Base-by-base conservation (phyloP, 2,113 vertebrate genomes). In the Microtus oregoni region DNA sequence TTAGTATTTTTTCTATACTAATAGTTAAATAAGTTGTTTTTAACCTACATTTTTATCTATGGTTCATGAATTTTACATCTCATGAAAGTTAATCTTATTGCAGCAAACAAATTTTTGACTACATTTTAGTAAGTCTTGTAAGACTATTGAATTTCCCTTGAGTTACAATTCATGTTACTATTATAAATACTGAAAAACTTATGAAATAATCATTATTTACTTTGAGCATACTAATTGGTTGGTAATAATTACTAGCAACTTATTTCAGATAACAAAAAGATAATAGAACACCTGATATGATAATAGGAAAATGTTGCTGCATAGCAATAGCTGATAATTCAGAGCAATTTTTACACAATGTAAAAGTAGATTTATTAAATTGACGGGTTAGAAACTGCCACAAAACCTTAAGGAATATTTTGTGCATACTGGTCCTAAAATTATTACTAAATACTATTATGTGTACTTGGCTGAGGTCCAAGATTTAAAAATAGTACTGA, bases 241-340 rank as follows among this genome's bases (percentile, higher is more conserved):
- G 94, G 94, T 91, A 82, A 86, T 85, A 94, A 58, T 63, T 96
- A 97, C 22, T 4, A 97, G 96, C 97, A 97, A 94, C 97, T 98
- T 98, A 92, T 97, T 97, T 96, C 52, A 55, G 93, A 97, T 77
- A 67, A 47, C 87, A 95, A 87, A 67, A 92, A 97, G 97, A 97
- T 96, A 91, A 97, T 50, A 90, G 95, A 97, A 87, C 96, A 75
- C 85, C 94, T 97, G 73, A 32, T 95, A 88, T 72, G 93, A 47
- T 96, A 98, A 98, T 98, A 93, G 97, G 97, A 96, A 86, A n/a
- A 28, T 96, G 96, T 97, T 98, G 92, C 96, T 98, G 89, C 95
- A 97, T 96, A 98, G 97, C 96, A 97, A 72, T 98, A 98, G 97
- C 4, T 97, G 98, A 97, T 96, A 98, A 97, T 98, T 65, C 96